Evolutionary conservation across 2,113 vertebrate species (phyloP).

Genomic region (Mastomys coucha): DNA sequence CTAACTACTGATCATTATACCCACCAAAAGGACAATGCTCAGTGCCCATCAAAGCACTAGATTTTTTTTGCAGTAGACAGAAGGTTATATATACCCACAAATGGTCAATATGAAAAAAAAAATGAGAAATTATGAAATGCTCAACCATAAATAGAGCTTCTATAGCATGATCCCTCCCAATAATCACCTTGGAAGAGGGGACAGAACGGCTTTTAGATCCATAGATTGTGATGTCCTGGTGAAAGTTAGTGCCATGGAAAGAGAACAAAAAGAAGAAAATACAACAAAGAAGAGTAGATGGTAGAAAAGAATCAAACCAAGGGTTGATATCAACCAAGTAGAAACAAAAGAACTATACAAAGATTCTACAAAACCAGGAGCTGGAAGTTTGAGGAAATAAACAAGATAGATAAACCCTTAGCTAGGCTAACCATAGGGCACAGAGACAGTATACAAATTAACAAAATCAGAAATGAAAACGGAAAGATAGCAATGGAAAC

Average conservation of each 20-base stretch:
- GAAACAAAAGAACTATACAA: too few species aligned
- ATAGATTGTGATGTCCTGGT: background rate
- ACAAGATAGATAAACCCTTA: too few species aligned
- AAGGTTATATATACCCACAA: background rate
- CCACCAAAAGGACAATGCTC: background rate
- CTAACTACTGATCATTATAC: background rate
- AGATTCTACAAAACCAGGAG: too few species aligned
- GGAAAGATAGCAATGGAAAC: too few species aligned
- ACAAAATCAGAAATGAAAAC: too few species aligned
- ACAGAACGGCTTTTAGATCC: background rate
- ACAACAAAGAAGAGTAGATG: too few species aligned
- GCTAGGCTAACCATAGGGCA: too few species aligned
- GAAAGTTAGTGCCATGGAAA: background rate
- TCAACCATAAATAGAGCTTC: background rate
- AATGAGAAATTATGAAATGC: background rate
- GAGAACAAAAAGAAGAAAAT: too few species aligned
- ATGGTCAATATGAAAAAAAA: background rate
- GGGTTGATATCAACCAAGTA: too few species aligned
- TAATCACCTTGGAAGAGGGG: background rate
- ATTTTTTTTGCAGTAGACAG: background rate
- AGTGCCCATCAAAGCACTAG: background rate
- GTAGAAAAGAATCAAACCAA: too few species aligned
- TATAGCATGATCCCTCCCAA: background rate
- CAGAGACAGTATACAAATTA: too few species aligned
- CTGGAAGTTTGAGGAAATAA: too few species aligned